Percentiles rank a stretch among this genome's conserved stretches.
These are phyloP conservation scores for Xyliphius kryptos DNA, from an alignment of 2,113 vertebrate species.

Conservation along the genomic window DNA sequence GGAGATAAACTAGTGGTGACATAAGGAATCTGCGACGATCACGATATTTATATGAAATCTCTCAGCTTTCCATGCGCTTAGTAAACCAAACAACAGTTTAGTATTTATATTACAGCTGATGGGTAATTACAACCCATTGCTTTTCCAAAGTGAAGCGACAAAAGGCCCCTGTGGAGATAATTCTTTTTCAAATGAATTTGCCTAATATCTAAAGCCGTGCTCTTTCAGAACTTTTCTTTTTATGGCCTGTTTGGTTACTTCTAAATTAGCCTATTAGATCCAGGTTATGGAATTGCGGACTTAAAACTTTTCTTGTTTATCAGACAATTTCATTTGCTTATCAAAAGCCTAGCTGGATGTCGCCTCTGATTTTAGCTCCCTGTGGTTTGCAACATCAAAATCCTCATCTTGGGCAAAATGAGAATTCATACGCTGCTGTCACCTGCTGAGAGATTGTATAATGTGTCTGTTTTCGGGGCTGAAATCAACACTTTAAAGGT, in stretches of 20 bases:
- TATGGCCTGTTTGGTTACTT: not conserved
- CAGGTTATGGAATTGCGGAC: not conserved
- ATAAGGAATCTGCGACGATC: too few species aligned
- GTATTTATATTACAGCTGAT: not conserved
- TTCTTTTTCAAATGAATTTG: not conserved
- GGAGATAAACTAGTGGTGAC: too few species aligned
- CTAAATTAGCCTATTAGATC: not conserved
- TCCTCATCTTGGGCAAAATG: slow-evolving; percentile 15
- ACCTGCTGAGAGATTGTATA: slow-evolving; percentile 12
- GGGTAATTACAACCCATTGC: slow-evolving; percentile 3
- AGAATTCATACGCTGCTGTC: not conserved
- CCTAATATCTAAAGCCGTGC: not conserved
- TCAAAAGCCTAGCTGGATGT: slow-evolving; percentile 10
- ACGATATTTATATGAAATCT: too few species aligned
- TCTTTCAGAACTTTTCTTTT: not conserved
- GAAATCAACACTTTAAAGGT: slow-evolving; percentile 19
- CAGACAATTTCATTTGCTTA: slow-evolving; percentile 22
- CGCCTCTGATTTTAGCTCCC: slow-evolving; percentile 11
- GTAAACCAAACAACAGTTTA: too few species aligned
- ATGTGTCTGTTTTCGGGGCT: not conserved
- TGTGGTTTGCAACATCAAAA: not conserved
- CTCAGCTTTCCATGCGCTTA: too few species aligned
- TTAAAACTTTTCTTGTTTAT: slow-evolving; percentile 5
- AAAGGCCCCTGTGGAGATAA: not conserved
- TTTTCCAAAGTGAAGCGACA: not conserved